These are phyloP conservation scores for Ageneiosus marmoratus DNA, from an alignment of 2,113 vertebrate species.

Conservation along the genomic window DNA sequence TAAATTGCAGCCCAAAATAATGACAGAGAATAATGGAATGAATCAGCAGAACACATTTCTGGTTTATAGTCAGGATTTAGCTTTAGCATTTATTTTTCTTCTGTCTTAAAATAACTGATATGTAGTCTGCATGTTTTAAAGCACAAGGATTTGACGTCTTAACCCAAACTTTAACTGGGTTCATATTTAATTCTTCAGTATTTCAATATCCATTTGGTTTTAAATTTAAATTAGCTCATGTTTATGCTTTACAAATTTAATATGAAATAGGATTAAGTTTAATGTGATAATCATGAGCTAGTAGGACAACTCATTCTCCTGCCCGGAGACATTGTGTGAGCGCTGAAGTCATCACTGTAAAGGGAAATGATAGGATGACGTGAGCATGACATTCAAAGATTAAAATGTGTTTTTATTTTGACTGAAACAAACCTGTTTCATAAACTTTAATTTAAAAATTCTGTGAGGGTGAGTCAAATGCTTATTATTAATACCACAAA, in stretches of 20 bases:
- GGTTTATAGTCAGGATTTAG: not conserved
- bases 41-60: constrained; percentile 7
- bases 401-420: not conserved
- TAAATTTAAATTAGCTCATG: not conserved
- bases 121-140: not conserved
- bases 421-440: not conserved
- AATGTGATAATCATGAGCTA: not conserved
- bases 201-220: not conserved
- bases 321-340: not conserved
- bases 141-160: not conserved
- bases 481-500: not conserved
- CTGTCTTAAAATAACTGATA: not conserved
- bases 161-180: not conserved
- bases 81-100: not conserved
- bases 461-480: not conserved
- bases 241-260: not conserved
- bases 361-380: not conserved
- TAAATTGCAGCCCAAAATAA: not conserved
- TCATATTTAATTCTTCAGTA: not conserved
- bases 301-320: not conserved
- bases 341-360: not conserved
- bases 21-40: not conserved
- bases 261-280: not conserved
- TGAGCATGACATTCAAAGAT: too few species aligned
- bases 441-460: not conserved